Evolutionary conservation across 2,797 vertebrate species (phyloP).

Genomic region (Cheracebus regulus): DNA sequence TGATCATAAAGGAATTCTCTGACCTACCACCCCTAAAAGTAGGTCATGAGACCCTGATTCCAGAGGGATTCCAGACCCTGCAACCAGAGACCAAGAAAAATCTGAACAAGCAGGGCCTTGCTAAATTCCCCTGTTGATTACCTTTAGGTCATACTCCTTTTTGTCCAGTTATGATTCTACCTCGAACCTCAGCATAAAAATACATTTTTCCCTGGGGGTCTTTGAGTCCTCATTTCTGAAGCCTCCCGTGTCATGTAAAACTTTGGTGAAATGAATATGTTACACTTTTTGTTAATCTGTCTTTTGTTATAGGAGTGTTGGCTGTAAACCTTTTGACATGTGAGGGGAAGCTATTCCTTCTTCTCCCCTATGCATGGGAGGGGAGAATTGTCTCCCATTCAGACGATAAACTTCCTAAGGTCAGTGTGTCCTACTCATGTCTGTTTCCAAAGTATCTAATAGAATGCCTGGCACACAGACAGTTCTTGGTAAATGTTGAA

Average conservation of each 20-base stretch:
- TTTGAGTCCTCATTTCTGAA: neutral
- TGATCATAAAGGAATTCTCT: neutral
- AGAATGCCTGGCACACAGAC: neutral
- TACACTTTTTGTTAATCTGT: neutral
- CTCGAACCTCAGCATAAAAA: neutral
- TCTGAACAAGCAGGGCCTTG: neutral
- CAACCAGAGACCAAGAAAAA: neutral
- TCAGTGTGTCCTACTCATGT: neutral
- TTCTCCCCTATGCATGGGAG: neutral
- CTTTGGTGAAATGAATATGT: neutral
- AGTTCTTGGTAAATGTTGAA: neutral
- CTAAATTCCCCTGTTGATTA: neutral
- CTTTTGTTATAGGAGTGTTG: neutral
- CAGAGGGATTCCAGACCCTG: neutral
- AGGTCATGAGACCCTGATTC: neutral
- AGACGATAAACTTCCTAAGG: neutral
- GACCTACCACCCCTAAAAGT: neutral
- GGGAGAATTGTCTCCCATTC: neutral
- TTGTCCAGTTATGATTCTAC: neutral
- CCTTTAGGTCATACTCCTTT: neutral
- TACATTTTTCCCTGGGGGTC: neutral
- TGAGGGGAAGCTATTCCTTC: neutral
- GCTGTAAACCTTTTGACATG: neutral
- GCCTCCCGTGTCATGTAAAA: neutral
- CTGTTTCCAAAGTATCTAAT: neutral